Conservation (phyloP, 2,113 vertebrate species). For the Hippoglossus stenolepis region DNA sequence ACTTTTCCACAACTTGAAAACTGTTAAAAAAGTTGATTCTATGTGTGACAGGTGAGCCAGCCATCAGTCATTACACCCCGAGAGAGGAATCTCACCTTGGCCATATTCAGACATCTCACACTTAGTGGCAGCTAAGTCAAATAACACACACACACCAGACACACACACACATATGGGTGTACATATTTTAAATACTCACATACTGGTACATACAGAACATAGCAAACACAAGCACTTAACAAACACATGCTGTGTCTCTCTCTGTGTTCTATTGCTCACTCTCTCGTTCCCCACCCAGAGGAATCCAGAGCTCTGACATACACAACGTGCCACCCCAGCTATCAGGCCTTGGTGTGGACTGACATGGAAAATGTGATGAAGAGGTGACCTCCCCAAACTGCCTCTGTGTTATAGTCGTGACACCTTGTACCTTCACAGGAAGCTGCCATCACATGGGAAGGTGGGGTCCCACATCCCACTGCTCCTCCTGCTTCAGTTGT, state of each 20-base stretch:
- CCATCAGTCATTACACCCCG: conserved; percentile 26
- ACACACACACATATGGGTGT: background rate
- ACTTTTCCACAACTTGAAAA: too few relatives aligned
- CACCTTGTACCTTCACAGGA: background rate
- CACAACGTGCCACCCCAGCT: background rate
- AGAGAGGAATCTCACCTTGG: conserved; percentile 61
- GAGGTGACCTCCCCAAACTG: conserved; percentile 8
- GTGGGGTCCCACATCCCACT: too few relatives aligned
- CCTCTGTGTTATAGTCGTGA: conserved; percentile 3
- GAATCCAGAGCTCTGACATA: conserved; percentile 14
- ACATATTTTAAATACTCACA: background rate
- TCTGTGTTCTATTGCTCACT: background rate
- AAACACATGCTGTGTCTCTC: background rate
- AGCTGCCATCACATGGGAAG: background rate
- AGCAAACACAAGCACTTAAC: conserved; percentile 20
- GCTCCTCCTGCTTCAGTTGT: too few relatives aligned
- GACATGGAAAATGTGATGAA: conserved; percentile 11
- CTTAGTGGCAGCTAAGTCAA: background rate
- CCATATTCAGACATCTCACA: conserved; percentile 3
- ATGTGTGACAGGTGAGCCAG: conserved; percentile 39
- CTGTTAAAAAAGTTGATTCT: too few relatives aligned
- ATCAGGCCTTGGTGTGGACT: background rate
- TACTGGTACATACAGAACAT: conserved; percentile 12
- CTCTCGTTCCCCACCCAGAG: background rate
- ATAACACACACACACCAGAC: conserved; percentile 7